Evolutionary conservation across 2,113 vertebrate species (phyloP), one percentile per base, ranked within the genome.

Genomic region (Sus scrofa): DNA sequence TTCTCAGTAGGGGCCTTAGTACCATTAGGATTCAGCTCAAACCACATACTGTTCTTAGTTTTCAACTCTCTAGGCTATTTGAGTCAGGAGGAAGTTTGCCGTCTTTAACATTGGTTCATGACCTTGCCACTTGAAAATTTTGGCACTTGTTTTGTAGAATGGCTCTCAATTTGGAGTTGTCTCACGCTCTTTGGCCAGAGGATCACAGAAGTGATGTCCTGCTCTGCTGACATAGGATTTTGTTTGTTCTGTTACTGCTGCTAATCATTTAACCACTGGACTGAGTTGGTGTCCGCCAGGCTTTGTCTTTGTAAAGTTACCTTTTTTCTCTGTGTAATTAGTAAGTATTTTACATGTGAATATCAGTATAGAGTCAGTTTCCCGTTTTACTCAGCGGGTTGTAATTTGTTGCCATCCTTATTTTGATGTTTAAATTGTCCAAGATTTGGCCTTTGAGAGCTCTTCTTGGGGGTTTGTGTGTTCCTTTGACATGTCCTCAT

Each of bases 281-380:
- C 79, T 87, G 62, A 62, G 22, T 54, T 52, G 32, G 27, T 24
- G 14, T 44, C 26, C 77, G 12, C n/a, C 30, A 87, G 60, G 11
- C 44, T 68, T 96, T 91, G 91, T 32, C 26, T 62, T 75, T 82
- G 13, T 94, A 68, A 34, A 89, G 62, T 65, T 84, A 44, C 34
- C 11, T 15, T 50, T 90, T 68, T 87, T 77, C 50, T 87, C 30
- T 94, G 77, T 65, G 37, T 77, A 62, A 24, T 86, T 81, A 56
- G 20, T 67, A 71, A 34, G 16, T 58, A 79, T 58, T 79, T 7
- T 58, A 6, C 22, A 15, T 79, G 20, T 77, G 68, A 39, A 11
- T 94, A 20, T 24, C n/a, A 62, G 27, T 56, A n/a, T 74, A 39
- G 44, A 78, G 15, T 37, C 56, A 39, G 70, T 71, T 84, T 89